These are phyloP conservation scores for Brevipalpus yothersi DNA, from an alignment of 1,140 invertebrate species.

Conservation along the genomic window DNA sequence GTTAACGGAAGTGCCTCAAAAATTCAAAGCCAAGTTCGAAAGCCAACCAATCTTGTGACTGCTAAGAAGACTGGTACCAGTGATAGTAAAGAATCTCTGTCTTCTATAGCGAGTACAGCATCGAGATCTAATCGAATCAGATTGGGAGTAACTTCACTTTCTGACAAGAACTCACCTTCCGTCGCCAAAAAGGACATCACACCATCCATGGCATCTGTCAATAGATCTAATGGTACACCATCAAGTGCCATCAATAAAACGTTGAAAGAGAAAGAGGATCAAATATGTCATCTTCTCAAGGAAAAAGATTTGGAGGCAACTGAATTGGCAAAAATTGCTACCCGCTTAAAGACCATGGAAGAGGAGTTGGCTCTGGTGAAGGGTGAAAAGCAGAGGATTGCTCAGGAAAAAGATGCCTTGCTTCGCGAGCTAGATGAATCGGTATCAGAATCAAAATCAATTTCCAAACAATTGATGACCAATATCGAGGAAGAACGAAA, in stretches of 20 bases:
- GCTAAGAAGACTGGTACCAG: conserved; percentile 28
- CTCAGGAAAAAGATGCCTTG: conserved; percentile 28
- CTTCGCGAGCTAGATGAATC: conserved; percentile 18
- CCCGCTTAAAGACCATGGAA: conserved; percentile 36
- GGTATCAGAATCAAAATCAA: conserved; percentile 30
- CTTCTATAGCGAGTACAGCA: conserved; percentile 50
- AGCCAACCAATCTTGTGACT: conserved; percentile 5
- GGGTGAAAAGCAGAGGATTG: conserved; percentile 11
- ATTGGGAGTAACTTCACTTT: conserved; percentile 40
- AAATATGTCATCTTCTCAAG: conserved; percentile 64
- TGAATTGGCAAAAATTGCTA: conserved; percentile 43
- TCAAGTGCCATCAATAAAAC: conserved; percentile 36
- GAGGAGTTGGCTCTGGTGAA: conserved; percentile 8
- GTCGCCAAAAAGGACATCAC: neutral
- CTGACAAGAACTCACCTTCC: conserved; percentile 10
- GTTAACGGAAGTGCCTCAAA: neutral
- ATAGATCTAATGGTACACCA: conserved; percentile 1
- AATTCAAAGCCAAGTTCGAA: conserved; percentile 17
- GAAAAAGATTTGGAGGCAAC: conserved; percentile 67
- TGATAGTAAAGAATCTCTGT: conserved; percentile 47
- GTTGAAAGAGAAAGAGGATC: conserved; percentile 70
- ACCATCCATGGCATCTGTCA: conserved; percentile 1
- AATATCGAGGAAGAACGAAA: conserved; percentile 59
- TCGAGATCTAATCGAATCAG: conserved; percentile 39
- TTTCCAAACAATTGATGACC: conserved; percentile 34